phyloP scores from a whole-genome alignment of 2,113 vertebrate genomes.

The Gila orcuttii region DNA sequence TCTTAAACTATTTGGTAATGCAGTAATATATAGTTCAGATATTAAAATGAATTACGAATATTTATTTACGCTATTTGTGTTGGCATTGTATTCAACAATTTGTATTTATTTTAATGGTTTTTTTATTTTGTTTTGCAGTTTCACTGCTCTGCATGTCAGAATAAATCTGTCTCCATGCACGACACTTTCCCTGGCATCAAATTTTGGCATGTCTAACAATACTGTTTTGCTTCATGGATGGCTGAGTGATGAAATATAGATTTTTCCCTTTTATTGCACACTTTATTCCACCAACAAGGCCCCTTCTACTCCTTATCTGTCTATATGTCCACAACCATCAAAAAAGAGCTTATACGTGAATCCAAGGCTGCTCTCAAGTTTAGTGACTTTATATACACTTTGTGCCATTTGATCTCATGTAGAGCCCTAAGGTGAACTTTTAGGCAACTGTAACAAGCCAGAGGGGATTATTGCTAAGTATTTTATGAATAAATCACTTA shows the following conservation, averaged over 20 bases:
- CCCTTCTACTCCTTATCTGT: not conserved
- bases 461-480: not conserved
- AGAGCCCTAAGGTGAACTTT: not conserved
- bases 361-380: not conserved
- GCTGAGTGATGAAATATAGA: not conserved
- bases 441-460: not conserved
- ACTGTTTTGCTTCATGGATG: not conserved
- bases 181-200: not conserved
- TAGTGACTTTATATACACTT: not conserved
- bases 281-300: not conserved
- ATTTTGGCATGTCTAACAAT: not conserved
- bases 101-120: too few relatives aligned
- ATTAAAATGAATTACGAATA: not conserved
- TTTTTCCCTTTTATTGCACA: not conserved
- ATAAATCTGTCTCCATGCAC: not conserved
- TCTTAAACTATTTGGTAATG: not conserved
- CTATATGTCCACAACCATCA: not conserved
- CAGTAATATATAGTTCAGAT: not conserved
- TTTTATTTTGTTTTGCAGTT: not conserved
- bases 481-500: not conserved
- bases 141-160: not conserved
- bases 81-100: not conserved
- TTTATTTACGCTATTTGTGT: not conserved
- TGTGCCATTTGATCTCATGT: not conserved
- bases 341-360: not conserved